Base-by-base conservation (phyloP, 1,140 invertebrate genomes). In the Philopotamus ludificatus region DNA sequence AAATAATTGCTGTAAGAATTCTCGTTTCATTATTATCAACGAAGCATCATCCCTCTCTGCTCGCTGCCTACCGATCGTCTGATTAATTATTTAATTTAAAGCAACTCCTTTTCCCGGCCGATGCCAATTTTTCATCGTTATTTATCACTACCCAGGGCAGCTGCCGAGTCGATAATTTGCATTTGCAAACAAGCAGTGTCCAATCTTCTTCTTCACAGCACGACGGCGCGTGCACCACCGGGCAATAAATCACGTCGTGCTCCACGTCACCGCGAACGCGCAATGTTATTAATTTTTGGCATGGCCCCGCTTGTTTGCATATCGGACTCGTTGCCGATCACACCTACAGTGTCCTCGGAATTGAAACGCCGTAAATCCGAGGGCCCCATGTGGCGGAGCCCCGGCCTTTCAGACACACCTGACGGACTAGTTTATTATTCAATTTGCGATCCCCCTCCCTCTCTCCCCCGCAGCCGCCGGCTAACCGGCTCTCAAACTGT, bases 341-440 rank as follows among this genome's bases (percentile, higher is more conserved):
- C 28, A 34, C 28, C 28, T 34, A 34, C 28, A 12, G 12, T 12
- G 28, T 34, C 28, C 28, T 34, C 28, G 4, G 28, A 7, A 12
- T 34, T 34, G 12, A 34, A 34, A 7, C 28, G 4, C 28, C 28
- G 28, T 7, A 12, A 34, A 12, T 12, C 28, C 4, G 4, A 7
- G 4, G 28, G 28, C 28, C 28, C 28, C 28, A 34, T 34, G 28
- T 12, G 28, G 28, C 28, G 28, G 4, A 4, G 28, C 4, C 28
- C 12, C 28, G 28, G 4, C 28, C 28, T n/a, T n/a, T n/a, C n/a
- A n/a, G 28, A 12, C 28, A 34, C 28, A 34, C 28, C 28, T 34
- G 28, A 34, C 28, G n/a, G 28, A 34, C 44, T 47, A 47, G 44
- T 47, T 47, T 47, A 47, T 47, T 47, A 47, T 47, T 47, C 44